A percentile compares a stretch with the other conserved stretches of the same genome.
Evolutionary conservation across 1,140 invertebrate genomes (phyloP).

Genomic region (Leptinotarsa undecemlineata): DNA sequence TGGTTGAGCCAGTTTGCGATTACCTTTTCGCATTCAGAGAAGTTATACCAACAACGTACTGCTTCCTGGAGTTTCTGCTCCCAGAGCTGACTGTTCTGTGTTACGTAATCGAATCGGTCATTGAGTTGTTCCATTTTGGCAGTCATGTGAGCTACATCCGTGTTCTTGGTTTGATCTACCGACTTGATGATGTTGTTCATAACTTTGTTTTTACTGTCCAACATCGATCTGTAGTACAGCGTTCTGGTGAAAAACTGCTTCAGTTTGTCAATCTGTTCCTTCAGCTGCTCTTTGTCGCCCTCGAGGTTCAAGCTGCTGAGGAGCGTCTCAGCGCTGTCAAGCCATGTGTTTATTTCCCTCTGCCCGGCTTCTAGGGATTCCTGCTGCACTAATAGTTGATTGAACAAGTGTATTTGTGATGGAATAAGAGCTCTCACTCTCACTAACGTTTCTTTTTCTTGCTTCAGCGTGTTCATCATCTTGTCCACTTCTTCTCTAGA

Average conservation of each 20-base stretch:
- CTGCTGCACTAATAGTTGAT: constrained; percentile 86
- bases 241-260: constrained; percentile 86
- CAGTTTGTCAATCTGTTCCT: constrained; percentile 78
- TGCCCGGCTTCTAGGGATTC: constrained; percentile 87
- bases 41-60: constrained; percentile 83
- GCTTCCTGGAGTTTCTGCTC: constrained; percentile 80
- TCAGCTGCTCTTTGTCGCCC: constrained; percentile 73
- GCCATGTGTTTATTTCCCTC: constrained; percentile 81
- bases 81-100: constrained; percentile 73
- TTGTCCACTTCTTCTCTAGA: constrained; percentile 85
- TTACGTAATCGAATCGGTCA: constrained; percentile 77
- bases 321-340: constrained; percentile 79
- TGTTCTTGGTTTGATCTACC: constrained; percentile 71
- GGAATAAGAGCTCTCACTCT: constrained; percentile 80
- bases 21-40: constrained; percentile 74
- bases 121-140: constrained; percentile 77
- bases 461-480: constrained; percentile 88
- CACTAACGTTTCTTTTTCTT: constrained; percentile 85
- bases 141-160: constrained; percentile 72
- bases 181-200: constrained; percentile 83
- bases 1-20: constrained; percentile 85
- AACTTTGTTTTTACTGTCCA: constrained; percentile 95
- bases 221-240: constrained; percentile 89
- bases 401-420: constrained; percentile 75
- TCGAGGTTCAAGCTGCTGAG: constrained; percentile 66